These are phyloP conservation scores for Palythoa heliodiscus DNA, from an alignment of 92 coral and sea anemone species.

Conservation along the genomic window DNA sequence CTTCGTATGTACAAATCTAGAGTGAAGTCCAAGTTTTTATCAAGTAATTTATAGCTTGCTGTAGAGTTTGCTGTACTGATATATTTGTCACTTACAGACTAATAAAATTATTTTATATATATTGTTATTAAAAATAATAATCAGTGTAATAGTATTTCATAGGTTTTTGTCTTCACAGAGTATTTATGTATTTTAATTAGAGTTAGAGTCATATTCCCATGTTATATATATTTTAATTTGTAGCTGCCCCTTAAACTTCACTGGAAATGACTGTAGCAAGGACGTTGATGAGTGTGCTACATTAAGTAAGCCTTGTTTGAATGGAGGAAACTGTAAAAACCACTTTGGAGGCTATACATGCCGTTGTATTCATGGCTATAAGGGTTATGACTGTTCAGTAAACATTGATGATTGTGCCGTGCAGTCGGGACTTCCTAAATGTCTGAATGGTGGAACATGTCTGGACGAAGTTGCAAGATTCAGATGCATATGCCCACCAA, in stretches of 20 bases:
- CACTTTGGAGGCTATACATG: slow-evolving; percentile 73
- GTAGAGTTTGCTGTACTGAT: too few species aligned
- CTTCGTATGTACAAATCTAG: too few species aligned
- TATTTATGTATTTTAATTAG: too few species aligned
- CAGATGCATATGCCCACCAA: slow-evolving; percentile 70
- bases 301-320: slow-evolving; percentile 62
- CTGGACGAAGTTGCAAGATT: slow-evolving; percentile 64
- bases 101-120: too few species aligned
- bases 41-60: too few species aligned
- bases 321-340: slow-evolving; percentile 81
- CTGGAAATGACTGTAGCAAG: slow-evolving; percentile 64
- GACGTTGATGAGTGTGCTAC: slow-evolving; percentile 84
- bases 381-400: slow-evolving; percentile 80
- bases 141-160: too few species aligned
- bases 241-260: slow-evolving; percentile 80
- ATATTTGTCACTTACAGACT: too few species aligned
- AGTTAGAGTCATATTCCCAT: too few species aligned
- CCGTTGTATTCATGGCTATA: slow-evolving; percentile 85
- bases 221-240: slow-evolving; percentile 1
- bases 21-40: too few species aligned
- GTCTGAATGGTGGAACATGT: slow-evolving; percentile 81
- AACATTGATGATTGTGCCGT: slow-evolving; percentile 74
- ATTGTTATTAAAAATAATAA: too few species aligned
- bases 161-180: too few species aligned
- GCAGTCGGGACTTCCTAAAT: slow-evolving; percentile 43